Percentiles rank a stretch among this genome's conserved stretches.
Evolutionary conservation across 2,797 vertebrate species (phyloP).

Genomic region (Propithecus deckenii): DNA sequence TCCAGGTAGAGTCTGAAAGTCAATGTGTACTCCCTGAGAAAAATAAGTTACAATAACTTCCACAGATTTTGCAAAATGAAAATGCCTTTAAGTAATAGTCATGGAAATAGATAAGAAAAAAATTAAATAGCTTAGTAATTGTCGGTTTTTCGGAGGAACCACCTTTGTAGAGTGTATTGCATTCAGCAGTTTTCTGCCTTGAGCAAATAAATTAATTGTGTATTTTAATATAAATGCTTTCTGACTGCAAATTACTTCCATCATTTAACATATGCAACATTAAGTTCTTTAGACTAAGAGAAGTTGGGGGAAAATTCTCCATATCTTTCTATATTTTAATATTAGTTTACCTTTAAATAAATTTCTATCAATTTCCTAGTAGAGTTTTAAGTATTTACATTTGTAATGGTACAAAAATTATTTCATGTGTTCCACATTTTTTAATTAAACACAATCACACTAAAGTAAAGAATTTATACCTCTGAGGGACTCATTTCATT

Average conservation of each 20-base stretch:
- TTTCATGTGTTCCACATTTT: neutral
- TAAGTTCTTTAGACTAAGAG: neutral
- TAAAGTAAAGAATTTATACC: neutral
- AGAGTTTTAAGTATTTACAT: neutral
- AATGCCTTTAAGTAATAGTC: neutral
- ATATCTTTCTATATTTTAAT: neutral
- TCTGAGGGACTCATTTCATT: neutral
- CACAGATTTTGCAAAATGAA: slow-evolving; percentile 1
- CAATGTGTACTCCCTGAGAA: neutral
- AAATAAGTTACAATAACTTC: slow-evolving; percentile 40
- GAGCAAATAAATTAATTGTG: slow-evolving; percentile 18
- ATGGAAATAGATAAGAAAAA: neutral
- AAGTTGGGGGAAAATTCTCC: neutral
- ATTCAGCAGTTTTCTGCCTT: slow-evolving; percentile 37
- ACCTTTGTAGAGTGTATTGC: neutral
- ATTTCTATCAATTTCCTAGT: neutral
- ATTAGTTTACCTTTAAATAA: neutral
- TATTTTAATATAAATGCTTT: slow-evolving; percentile 66
- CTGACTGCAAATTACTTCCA: slow-evolving; percentile 25
- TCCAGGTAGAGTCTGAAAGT: neutral
- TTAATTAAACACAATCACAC: neutral
- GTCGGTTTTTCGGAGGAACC: slow-evolving; percentile 61
- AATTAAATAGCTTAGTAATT: slow-evolving; percentile 51
- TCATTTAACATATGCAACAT: slow-evolving; percentile 52
- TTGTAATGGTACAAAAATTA: neutral